A percentile compares a stretch with the other conserved stretches of the same genome.
Conservation (phyloP, 2,797 vertebrate species). For the Adelosebastes latens region DNA sequence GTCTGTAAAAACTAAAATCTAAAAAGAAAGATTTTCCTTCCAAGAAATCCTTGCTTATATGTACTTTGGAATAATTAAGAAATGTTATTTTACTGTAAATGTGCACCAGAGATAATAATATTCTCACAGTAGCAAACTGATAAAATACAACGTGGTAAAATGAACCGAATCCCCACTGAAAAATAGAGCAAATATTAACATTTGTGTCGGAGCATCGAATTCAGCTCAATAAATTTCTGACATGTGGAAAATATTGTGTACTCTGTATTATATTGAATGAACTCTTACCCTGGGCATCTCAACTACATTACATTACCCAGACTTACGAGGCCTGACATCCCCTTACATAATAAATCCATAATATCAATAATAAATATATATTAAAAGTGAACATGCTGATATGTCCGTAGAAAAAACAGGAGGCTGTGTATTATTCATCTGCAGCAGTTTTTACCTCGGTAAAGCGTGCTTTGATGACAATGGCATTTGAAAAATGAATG, state of each 20-base stretch:
- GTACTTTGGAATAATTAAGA: neutral
- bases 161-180: constrained; percentile 28
- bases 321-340: constrained; percentile 40
- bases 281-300: constrained; percentile 35
- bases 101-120: neutral
- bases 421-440: constrained; percentile 70
- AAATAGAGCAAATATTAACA: constrained; percentile 51
- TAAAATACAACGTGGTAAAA: constrained; percentile 32
- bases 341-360: constrained; percentile 63
- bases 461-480: constrained; percentile 69
- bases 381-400: constrained; percentile 65
- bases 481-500: constrained; percentile 75
- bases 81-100: constrained; percentile 6
- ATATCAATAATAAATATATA: constrained; percentile 74
- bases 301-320: constrained; percentile 43
- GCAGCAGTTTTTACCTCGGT: constrained; percentile 59
- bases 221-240: constrained; percentile 55
- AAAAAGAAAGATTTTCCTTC: neutral
- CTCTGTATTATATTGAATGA: constrained; percentile 43
- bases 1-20: neutral
- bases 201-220: constrained; percentile 44
- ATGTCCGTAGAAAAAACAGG: constrained; percentile 50
- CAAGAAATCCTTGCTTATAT: neutral
- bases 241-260: constrained; percentile 49
- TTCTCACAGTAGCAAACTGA: neutral